Evolutionary conservation across 1,140 invertebrate genomes (phyloP).

Genomic region (Aphaenogaster floridana): DNA sequence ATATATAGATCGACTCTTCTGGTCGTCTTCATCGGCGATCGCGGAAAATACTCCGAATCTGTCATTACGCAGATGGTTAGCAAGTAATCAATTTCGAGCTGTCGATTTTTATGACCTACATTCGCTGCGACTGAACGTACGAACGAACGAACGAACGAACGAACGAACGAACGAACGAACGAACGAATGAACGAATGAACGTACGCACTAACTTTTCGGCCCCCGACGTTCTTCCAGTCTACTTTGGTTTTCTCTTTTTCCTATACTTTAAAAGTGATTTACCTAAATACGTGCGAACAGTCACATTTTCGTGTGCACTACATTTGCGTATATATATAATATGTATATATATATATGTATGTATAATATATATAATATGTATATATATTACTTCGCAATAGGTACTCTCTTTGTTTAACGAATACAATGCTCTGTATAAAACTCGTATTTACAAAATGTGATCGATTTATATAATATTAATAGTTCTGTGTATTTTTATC

Average conservation of each 20-base stretch:
- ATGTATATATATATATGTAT: constrained; percentile 53
- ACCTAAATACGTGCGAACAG: constrained; percentile 78
- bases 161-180: constrained; percentile 45
- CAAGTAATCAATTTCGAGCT: constrained; percentile 26
- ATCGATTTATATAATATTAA: constrained; percentile 80
- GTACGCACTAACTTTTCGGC: constrained; percentile 59
- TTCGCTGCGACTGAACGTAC: constrained; percentile 15
- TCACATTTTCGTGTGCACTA: constrained; percentile 77
- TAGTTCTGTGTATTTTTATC: constrained; percentile 63
- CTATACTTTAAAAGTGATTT: constrained; percentile 82
- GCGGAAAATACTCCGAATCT: constrained; percentile 24
- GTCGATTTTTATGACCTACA: constrained; percentile 14
- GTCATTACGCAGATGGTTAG: constrained; percentile 14
- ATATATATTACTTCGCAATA: constrained; percentile 80
- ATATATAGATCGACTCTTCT: constrained; percentile 32
- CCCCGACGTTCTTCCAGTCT: constrained; percentile 72
- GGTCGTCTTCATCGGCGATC: constrained; percentile 3
- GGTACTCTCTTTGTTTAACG: constrained; percentile 81
- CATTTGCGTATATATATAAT: constrained; percentile 78
- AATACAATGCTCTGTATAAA: constrained; percentile 87
- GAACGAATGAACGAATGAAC: constrained; percentile 64
- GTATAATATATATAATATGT: constrained; percentile 74
- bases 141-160: constrained; percentile 55
- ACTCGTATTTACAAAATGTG: constrained; percentile 86
- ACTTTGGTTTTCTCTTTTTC: constrained; percentile 69